Conservation (phyloP, 2,797 vertebrate genomes). For the Nasua narica region DNA sequence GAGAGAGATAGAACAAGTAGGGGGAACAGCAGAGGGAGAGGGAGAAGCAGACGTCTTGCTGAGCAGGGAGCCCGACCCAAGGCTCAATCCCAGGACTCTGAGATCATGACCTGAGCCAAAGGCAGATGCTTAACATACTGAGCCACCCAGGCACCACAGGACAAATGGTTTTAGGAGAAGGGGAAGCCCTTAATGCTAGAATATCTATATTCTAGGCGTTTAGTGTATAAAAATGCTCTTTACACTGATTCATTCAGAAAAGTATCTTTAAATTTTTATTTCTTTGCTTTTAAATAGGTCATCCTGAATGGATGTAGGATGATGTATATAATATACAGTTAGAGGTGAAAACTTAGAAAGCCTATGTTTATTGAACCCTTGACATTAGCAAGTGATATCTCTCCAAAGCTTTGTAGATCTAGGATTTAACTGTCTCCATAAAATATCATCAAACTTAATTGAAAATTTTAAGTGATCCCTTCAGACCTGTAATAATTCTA, state of each 20-base stretch:
- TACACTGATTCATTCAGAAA: neutral
- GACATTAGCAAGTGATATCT: conserved; percentile 34
- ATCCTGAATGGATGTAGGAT: neutral
- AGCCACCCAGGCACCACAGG: neutral
- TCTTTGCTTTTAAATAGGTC: neutral
- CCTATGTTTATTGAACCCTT: neutral
- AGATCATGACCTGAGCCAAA: neutral
- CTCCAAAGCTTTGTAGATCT: neutral
- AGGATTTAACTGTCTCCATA: neutral
- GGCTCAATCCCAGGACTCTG: neutral
- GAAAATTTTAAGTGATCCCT: neutral
- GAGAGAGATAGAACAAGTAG: no score
- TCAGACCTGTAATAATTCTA: neutral
- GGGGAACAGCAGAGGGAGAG: no score
- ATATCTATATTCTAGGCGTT: conserved; percentile 7
- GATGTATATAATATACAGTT: neutral
- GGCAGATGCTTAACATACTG: neutral
- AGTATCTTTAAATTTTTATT: conserved; percentile 43
- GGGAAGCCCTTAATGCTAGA: neutral
- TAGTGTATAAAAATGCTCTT: conserved; percentile 12
- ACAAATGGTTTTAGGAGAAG: neutral
- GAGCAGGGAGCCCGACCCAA: no score
- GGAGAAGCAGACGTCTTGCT: no score
- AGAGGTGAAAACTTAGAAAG: conserved; percentile 23
- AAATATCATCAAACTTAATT: conserved; percentile 27